These are phyloP conservation scores for Ivindomyrus marchei DNA, from an alignment of 2,113 vertebrate genomes.

Conservation along the genomic window DNA sequence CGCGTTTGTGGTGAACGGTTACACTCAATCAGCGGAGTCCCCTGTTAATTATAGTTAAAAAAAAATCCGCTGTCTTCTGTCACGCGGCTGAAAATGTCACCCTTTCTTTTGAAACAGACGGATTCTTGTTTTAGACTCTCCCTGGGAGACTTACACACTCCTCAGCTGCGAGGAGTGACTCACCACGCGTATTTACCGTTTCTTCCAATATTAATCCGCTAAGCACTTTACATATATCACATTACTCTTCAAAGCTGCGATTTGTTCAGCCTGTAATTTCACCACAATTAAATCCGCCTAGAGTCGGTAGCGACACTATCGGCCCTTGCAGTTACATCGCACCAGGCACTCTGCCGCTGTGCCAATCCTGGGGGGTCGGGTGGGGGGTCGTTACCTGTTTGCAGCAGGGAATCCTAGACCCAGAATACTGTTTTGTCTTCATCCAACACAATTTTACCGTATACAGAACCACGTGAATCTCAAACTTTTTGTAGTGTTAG, in stretches of 20 bases:
- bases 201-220: slow-evolving; percentile 28
- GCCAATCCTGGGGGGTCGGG: background rate
- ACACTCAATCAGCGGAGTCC: background rate
- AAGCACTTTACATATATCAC: slow-evolving; percentile 29
- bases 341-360: background rate
- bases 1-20: background rate
- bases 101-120: slow-evolving; percentile 11
- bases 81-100: background rate
- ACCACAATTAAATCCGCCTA: slow-evolving; percentile 21
- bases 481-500: background rate
- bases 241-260: slow-evolving; percentile 26
- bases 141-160: slow-evolving; percentile 12
- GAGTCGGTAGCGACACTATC: slow-evolving; percentile 9
- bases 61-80: slow-evolving; percentile 3
- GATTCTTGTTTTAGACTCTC: slow-evolving; percentile 13
- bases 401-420: background rate
- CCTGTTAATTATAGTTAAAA: slow-evolving; percentile 6
- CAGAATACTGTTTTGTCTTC: background rate
- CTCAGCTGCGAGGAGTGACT: slow-evolving; percentile 21
- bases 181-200: slow-evolving; percentile 21
- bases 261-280: slow-evolving; percentile 26
- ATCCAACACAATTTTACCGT: background rate
- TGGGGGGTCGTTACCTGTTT: background rate
- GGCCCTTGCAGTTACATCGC: background rate
- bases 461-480: background rate